Evolutionary conservation across 1,140 invertebrate species (phyloP).

Genomic region (Thaumetopoea pityocampa): DNA sequence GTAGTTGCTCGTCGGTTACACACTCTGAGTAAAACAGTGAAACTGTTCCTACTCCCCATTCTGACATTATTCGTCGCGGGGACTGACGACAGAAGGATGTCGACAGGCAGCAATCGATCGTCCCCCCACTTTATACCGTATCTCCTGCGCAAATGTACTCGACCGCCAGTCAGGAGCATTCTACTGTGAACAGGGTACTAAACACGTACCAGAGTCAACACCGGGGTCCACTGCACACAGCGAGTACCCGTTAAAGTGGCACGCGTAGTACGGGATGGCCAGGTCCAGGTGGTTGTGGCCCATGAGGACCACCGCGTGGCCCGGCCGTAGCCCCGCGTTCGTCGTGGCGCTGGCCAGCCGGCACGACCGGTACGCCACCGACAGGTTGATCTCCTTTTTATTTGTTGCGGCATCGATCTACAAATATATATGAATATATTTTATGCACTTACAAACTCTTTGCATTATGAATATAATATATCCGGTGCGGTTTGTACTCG

Average conservation of each 20-base stretch:
- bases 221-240: slow-evolving; percentile 26
- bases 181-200: too few relatives aligned
- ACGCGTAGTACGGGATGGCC: slow-evolving; percentile 27
- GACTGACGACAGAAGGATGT: too few relatives aligned
- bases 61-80: too few relatives aligned
- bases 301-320: slow-evolving; percentile 26
- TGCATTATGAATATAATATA: not conserved
- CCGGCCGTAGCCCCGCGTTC: slow-evolving; percentile 21
- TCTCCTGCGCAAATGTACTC: not conserved
- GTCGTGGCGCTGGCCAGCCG: slow-evolving; percentile 26
- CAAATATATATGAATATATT: not conserved
- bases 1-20: too few relatives aligned
- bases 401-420: slow-evolving; percentile 28
- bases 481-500: not conserved
- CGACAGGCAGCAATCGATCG: too few relatives aligned
- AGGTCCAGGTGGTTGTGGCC: slow-evolving; percentile 28
- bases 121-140: not conserved
- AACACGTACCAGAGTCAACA: slow-evolving; percentile 8
- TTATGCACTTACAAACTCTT: not conserved
- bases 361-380: slow-evolving; percentile 19
- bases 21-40: too few relatives aligned
- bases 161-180: too few relatives aligned
- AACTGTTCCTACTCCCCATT: too few relatives aligned
- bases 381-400: slow-evolving; percentile 21
- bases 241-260: slow-evolving; percentile 25